These are phyloP conservation scores for Stenurella melanura DNA, from an alignment of 2,888 invertebrate genomes.

Conservation along the genomic window DNA sequence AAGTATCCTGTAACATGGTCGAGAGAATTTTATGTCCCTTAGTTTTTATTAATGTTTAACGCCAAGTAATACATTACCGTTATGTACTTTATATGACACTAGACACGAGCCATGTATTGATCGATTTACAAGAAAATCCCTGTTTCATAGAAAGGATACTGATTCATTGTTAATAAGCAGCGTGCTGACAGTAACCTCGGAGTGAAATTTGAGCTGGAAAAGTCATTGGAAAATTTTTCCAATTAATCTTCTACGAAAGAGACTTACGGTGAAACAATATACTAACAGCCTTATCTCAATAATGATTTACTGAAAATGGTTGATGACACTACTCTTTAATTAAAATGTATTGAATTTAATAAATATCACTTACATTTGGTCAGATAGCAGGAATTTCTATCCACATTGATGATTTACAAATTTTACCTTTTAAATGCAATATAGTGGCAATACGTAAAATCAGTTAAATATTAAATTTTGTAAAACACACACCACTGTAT, in stretches of 20 bases:
- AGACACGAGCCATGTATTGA: neutral
- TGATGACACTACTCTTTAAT: no score
- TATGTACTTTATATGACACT: neutral
- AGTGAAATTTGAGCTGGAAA: constrained; percentile 15
- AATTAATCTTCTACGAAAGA: neutral
- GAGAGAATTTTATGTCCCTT: no score
- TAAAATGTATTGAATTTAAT: no score
- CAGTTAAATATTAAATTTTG: no score
- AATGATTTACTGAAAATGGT: neutral
- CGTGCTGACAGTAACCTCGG: neutral
- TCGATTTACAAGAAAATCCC: neutral
- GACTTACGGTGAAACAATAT: neutral
- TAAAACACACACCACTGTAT: no score
- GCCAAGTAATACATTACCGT: neutral
- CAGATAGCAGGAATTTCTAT: no score
- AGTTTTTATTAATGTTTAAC: neutral
- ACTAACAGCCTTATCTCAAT: neutral
- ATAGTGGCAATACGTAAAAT: no score
- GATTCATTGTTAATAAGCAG: constrained; percentile 2
- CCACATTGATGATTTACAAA: no score
- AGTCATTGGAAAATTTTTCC: constrained; percentile 13
- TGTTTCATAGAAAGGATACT: neutral
- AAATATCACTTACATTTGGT: no score
- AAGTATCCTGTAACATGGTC: no score
- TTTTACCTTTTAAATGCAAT: no score